Conservation (phyloP, 2,113 vertebrate species). For the Alethe diademata region DNA sequence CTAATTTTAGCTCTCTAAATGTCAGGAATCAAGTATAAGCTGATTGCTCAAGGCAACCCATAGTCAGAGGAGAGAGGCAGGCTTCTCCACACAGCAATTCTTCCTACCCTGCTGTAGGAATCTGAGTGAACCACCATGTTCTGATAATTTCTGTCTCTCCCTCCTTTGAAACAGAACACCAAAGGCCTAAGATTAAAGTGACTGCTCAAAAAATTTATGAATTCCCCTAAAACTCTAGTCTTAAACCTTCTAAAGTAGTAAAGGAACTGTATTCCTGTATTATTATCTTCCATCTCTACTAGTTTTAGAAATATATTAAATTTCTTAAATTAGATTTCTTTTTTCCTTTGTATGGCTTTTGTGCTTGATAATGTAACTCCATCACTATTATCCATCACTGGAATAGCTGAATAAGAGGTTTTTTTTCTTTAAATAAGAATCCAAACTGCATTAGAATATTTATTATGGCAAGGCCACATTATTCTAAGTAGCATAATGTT, state of each 20-base stretch:
- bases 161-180: background rate
- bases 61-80: background rate
- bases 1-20: conserved; percentile 45
- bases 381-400: background rate
- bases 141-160: background rate
- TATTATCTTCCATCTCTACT: background rate
- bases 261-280: background rate
- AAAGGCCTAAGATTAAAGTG: background rate
- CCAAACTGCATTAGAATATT: background rate
- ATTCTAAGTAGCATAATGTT: background rate
- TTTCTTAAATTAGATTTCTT: background rate
- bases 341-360: background rate
- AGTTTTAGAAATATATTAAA: background rate
- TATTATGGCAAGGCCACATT: background rate
- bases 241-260: background rate
- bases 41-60: background rate
- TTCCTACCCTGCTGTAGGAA: background rate
- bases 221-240: background rate
- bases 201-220: background rate
- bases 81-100: background rate
- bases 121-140: background rate
- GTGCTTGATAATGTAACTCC: background rate
- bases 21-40: background rate
- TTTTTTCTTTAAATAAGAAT: background rate
- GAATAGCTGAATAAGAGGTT: background rate